Percentiles rank a stretch among this genome's conserved stretches.
Evolutionary conservation across 2,113 vertebrate genomes (phyloP).

Genomic region (Triplophysa siluroides): DNA sequence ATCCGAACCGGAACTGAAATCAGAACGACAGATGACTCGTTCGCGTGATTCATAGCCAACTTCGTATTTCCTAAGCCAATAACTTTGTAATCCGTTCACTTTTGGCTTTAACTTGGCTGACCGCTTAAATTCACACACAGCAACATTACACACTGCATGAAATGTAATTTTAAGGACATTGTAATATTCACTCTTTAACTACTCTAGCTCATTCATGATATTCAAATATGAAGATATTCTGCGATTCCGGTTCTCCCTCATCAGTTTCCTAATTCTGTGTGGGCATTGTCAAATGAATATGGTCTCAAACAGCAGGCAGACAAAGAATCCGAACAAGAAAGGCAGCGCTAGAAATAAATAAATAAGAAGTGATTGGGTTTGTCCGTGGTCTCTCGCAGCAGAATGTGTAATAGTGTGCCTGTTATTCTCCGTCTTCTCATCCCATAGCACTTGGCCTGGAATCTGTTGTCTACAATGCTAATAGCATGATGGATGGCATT

Average conservation of each 20-base stretch:
- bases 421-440: constrained; percentile 42
- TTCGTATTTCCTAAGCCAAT: too few relatives aligned
- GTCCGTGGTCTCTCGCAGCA: constrained; percentile 50
- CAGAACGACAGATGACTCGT: too few relatives aligned
- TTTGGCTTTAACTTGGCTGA: too few relatives aligned
- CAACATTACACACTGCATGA: too few relatives aligned
- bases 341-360: constrained; percentile 8
- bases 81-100: too few relatives aligned
- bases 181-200: too few relatives aligned
- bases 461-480: constrained; percentile 54
- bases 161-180: too few relatives aligned
- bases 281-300: background rate
- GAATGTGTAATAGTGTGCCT: constrained; percentile 43
- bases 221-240: background rate
- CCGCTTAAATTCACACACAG: too few relatives aligned
- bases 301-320: background rate
- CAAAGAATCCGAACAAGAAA: background rate
- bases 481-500: constrained; percentile 59
- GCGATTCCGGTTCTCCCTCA: background rate
- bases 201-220: background rate
- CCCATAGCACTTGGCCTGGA: constrained; percentile 48
- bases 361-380: constrained; percentile 53
- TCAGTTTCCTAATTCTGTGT: background rate
- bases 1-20: too few relatives aligned
- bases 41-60: too few relatives aligned